Base-by-base conservation (phyloP, 53 echinoderm and acorn worm species). In the Paracentrotus lividus region DNA sequence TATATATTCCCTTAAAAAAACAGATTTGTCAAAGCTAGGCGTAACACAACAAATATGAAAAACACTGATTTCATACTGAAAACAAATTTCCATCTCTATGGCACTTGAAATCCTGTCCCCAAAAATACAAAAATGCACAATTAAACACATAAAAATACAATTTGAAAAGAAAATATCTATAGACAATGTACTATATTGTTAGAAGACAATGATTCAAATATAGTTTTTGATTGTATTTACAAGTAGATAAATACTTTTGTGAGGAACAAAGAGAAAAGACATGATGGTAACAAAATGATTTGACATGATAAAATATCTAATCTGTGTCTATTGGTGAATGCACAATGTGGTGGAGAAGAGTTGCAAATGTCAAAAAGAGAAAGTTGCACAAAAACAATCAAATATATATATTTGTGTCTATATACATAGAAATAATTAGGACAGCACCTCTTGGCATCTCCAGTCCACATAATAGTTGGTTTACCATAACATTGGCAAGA, bases 191-290 rank as follows among this genome's bases (percentile, higher is more conserved):
- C 49, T 47, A 81, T 81, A 8, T 72, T 36, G 36, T 81, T 81
- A 81, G 81, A 81, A 81, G 81, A 81, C 81, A 47, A 81, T 47
- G 81, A 81, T 81, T 81, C 81, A 81, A 81, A 81, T 81, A 81
- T 81, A 81, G 81, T 81, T 47, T 64, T 23, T 81, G 81, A 47
- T 81, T 81, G 45, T 81, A 81, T 81, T 45, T 81, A 81, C 81
- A 81, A n/a, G 13, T 47, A 24, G 45, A 81, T 26, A 47, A 81
- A 81, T 81, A 81, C n/a, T 47, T 42, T 12, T 23, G 47, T 81
- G 81, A 81, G 24, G n/a, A 45, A 81, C 44, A 44, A 24, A 78
- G 26, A 78, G 6, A 44, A 42, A 76, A 42, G 76, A 76, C 16
- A 76, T n/a, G 26, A n/a, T 69, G 69, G 21, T 9, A 64, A 69